Conservation (phyloP, 2,797 vertebrate species). For the Allobates femoralis region DNA sequence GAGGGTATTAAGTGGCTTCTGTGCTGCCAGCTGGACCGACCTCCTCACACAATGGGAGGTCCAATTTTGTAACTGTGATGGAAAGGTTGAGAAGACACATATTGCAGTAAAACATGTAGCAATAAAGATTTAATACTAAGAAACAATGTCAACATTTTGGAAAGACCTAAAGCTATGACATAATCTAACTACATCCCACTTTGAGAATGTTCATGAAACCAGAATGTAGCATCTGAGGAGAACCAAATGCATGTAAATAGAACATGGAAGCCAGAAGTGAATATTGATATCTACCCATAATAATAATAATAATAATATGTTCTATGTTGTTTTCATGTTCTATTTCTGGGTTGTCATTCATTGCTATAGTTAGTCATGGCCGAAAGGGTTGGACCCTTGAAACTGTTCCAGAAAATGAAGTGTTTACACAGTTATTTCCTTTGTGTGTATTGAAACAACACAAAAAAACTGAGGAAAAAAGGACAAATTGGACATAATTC, state of each 20-base stretch:
- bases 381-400: no score
- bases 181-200: conserved; percentile 56
- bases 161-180: conserved; percentile 53
- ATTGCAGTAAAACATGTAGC: conserved; percentile 43
- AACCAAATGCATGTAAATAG: conserved; percentile 1
- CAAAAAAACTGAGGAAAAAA: no score
- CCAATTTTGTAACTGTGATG: conserved; percentile 48
- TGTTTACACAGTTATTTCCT: no score
- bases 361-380: no score
- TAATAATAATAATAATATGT: neutral
- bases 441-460: no score
- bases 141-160: conserved; percentile 61
- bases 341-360: neutral
- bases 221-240: conserved; percentile 32
- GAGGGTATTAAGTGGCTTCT: conserved; percentile 34
- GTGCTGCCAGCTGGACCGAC: conserved; percentile 34
- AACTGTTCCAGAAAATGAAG: no score
- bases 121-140: conserved; percentile 50
- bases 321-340: neutral
- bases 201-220: conserved; percentile 55
- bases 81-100: conserved; percentile 55
- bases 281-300: neutral
- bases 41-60: conserved; percentile 58
- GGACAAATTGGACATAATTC: no score
- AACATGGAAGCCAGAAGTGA: neutral